These are phyloP conservation scores for Drosophila percnosoma DNA, from an alignment of 2,888 invertebrate genomes.

Conservation along the genomic window DNA sequence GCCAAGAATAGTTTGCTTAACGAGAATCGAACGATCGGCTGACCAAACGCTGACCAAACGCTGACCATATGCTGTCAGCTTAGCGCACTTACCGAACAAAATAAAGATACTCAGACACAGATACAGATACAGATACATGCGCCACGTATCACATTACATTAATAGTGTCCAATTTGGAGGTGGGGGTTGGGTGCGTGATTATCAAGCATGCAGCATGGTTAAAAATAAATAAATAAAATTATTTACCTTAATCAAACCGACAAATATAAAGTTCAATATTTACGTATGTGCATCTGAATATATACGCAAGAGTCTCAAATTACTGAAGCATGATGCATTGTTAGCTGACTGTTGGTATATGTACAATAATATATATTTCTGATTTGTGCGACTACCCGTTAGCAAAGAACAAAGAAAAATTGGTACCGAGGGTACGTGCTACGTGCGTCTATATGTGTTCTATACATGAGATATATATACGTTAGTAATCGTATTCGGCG, in stretches of 20 bases:
- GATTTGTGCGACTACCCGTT: no score
- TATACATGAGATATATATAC: not conserved
- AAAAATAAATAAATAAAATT: not conserved
- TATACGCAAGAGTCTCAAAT: not conserved
- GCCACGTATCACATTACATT: slow-evolving; percentile 63
- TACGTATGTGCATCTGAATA: not conserved
- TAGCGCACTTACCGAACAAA: slow-evolving; percentile 5
- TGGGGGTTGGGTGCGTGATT: slow-evolving; percentile 1
- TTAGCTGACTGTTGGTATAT: not conserved
- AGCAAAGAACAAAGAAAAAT: slow-evolving; percentile 1
- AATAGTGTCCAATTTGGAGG: slow-evolving; percentile 57
- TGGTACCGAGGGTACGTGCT: not conserved
- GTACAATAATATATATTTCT: not conserved
- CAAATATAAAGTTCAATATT: not conserved
- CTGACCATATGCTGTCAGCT: slow-evolving; percentile 63
- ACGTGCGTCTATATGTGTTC: slow-evolving; percentile 4
- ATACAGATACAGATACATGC: slow-evolving; percentile 39
- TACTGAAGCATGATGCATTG: not conserved
- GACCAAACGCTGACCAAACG: slow-evolving; percentile 48
- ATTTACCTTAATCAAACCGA: not conserved
- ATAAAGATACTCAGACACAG: slow-evolving; percentile 6
- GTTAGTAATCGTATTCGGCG: not conserved
- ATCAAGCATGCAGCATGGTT: not conserved
- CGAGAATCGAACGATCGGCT: slow-evolving; percentile 22
- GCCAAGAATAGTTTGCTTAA: slow-evolving; percentile 55